Conservation (phyloP, 2,113 vertebrate genomes). For the Helogale parvula region DNA sequence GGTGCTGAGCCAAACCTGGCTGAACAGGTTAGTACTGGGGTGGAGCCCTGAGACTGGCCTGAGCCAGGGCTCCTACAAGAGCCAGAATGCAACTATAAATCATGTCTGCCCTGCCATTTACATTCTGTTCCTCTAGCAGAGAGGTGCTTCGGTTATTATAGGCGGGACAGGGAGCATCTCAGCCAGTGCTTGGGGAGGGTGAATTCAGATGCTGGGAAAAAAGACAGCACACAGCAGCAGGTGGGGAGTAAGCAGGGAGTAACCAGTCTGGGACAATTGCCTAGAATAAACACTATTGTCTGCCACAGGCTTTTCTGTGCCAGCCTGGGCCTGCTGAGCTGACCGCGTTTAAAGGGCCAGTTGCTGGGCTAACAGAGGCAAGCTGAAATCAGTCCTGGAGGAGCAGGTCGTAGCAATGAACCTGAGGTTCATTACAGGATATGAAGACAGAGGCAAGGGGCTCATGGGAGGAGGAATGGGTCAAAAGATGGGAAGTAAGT, state of each 20-base stretch:
- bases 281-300: constrained; percentile 75
- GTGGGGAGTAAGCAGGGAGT: constrained; percentile 68
- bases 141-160: not conserved
- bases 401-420: not conserved
- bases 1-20: not conserved
- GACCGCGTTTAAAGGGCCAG: constrained; percentile 63
- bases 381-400: not conserved
- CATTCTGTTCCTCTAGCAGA: not conserved
- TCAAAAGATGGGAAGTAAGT: not conserved
- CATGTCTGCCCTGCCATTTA: not conserved
- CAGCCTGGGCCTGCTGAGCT: constrained; percentile 64
- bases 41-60: not conserved
- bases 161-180: not conserved
- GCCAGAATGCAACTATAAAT: not conserved
- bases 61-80: not conserved
- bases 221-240: constrained; percentile 54
- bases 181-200: not conserved
- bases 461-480: not conserved
- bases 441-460: not conserved
- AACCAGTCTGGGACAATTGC: constrained; percentile 71
- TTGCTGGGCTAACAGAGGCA: not conserved
- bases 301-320: constrained; percentile 60
- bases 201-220: constrained; percentile 46
- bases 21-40: constrained; percentile 4
- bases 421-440: not conserved